Evolutionary conservation across 2,113 vertebrate species (phyloP).

Genomic region (Halichoerus grypus): DNA sequence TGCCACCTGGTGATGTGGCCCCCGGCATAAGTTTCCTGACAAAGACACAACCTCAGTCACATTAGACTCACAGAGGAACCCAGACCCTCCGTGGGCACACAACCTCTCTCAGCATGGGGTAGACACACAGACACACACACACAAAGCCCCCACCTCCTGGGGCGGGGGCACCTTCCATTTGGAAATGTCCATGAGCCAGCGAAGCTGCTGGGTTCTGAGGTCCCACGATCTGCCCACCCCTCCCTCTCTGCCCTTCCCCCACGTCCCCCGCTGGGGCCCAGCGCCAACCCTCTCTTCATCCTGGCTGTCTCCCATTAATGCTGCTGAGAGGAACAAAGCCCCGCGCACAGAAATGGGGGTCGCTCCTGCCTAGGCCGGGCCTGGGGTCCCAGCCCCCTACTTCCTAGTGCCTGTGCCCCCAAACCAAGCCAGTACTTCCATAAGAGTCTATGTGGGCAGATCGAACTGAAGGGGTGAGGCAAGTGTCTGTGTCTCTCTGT

Average conservation of each 20-base stretch:
- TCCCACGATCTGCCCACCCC: not conserved
- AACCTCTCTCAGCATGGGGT: not conserved
- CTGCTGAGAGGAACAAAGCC: conserved; percentile 78
- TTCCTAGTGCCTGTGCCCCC: not conserved
- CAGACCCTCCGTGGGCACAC: not conserved
- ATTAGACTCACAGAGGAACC: conserved; percentile 24
- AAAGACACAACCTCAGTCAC: not conserved
- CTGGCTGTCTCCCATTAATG: conserved; percentile 58
- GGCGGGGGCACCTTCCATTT: not conserved
- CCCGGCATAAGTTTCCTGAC: conserved; percentile 46
- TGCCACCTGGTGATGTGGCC: conserved; percentile 42
- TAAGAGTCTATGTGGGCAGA: not conserved
- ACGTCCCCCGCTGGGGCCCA: conserved; percentile 18
- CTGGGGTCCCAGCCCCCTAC: not conserved
- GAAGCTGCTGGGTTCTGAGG: not conserved
- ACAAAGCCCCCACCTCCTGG: not conserved
- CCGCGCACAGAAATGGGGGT: not conserved
- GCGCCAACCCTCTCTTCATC: conserved; percentile 49
- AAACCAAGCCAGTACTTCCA: conserved; percentile 2
- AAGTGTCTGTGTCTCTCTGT: not conserved
- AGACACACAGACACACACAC: not conserved
- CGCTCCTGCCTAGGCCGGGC: not conserved
- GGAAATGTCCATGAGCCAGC: not conserved
- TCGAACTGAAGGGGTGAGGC: not conserved
- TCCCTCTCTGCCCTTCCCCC: not conserved